These are phyloP conservation scores for Pterocles burchelli DNA, from an alignment of 2,113 vertebrate genomes.

Conservation along the genomic window DNA sequence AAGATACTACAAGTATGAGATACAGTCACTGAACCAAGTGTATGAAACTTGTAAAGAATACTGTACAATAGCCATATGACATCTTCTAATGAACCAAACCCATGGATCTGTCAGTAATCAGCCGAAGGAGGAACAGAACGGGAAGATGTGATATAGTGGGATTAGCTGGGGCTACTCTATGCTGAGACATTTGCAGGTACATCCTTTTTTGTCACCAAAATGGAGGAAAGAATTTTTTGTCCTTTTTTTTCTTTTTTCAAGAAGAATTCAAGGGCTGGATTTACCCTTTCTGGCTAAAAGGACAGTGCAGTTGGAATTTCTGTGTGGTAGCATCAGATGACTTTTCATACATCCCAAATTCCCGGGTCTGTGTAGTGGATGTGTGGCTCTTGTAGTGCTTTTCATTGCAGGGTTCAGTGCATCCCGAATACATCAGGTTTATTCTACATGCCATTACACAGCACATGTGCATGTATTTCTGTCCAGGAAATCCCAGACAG, in stretches of 20 bases:
- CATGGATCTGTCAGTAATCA: not conserved
- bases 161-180: not conserved
- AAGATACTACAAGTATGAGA: not conserved
- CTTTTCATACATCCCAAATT: not conserved
- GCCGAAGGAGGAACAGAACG: not conserved
- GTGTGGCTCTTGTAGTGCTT: not conserved
- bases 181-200: not conserved
- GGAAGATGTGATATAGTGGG: not conserved
- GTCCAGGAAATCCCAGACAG: not conserved
- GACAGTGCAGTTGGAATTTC: not conserved
- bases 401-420: not conserved
- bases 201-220: not conserved
- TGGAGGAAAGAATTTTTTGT: not conserved
- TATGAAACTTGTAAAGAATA: not conserved
- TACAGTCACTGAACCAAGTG: accelerated
- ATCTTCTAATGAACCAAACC: not conserved
- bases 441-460: not conserved
- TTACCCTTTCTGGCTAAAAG: not conserved
- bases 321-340: not conserved
- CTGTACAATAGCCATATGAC: not conserved
- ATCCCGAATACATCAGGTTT: not conserved
- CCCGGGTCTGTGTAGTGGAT: not conserved
- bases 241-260: not conserved
- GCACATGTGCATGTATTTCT: not conserved
- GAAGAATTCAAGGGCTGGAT: not conserved